A percentile compares a stretch with the other conserved stretches of the same genome.
Conservation (phyloP, 2,888 invertebrate genomes). For the Tetrapedia diversipes region DNA sequence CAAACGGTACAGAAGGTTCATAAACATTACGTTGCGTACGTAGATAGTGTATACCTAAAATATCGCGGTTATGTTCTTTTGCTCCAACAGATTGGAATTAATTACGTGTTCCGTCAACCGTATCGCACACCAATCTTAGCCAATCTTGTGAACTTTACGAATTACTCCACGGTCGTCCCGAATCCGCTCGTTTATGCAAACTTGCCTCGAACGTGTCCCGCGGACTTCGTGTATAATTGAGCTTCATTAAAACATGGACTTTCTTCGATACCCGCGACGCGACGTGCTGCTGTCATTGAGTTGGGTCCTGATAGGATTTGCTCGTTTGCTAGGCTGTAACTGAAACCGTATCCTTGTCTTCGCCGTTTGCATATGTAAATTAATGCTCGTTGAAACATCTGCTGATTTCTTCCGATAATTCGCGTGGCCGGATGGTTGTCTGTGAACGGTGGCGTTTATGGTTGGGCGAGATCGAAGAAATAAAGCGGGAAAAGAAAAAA, state of each 20-base stretch:
- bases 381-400: conserved; percentile 25
- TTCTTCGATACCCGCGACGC: conserved; percentile 29
- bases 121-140: conserved; percentile 6
- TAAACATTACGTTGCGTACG: no score
- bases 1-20: no score
- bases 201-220: conserved; percentile 6
- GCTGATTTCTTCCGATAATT: conserved; percentile 34
- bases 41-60: no score
- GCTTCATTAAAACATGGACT: conserved; percentile 25
- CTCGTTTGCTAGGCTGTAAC: conserved; percentile 14
- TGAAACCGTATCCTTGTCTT: conserved; percentile 27
- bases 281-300: conserved; percentile 39
- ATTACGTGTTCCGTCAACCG: conserved; percentile 1
- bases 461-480: not conserved
- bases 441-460: not conserved
- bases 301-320: conserved; percentile 43
- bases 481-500: not conserved
- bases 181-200: conserved; percentile 34
- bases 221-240: conserved; percentile 37
- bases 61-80: no score
- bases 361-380: conserved; percentile 47
- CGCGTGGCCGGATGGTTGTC: not conserved
- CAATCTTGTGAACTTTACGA: conserved; percentile 7
- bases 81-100: conserved; percentile 19
- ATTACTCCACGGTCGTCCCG: conserved; percentile 26